These are phyloP conservation scores for Avahi laniger DNA, from an alignment of 2,797 vertebrate genomes.

Conservation along the genomic window DNA sequence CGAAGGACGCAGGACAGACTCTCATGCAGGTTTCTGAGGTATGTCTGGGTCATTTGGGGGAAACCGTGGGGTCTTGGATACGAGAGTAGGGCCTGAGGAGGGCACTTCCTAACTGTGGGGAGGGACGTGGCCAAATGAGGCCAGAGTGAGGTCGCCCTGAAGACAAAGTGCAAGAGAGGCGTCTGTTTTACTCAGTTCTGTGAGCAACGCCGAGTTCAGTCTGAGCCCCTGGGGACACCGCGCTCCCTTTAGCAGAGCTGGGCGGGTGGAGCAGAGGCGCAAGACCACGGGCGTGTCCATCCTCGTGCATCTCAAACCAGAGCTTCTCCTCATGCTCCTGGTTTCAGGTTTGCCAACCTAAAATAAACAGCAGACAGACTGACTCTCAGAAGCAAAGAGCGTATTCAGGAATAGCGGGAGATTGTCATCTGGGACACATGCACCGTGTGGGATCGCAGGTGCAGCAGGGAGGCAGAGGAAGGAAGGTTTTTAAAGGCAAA, in stretches of 20 bases:
- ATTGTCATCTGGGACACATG: not conserved
- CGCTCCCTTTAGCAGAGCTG: not conserved
- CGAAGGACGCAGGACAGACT: no score
- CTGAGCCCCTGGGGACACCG: no score
- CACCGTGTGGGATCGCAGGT: no score
- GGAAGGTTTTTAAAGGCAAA: not conserved
- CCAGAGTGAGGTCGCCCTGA: not conserved
- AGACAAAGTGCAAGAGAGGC: not conserved
- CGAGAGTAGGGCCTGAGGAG: not conserved
- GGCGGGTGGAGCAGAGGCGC: rapidly evolving
- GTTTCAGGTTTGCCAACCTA: not conserved
- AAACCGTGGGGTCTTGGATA: not conserved
- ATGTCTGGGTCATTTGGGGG: not conserved
- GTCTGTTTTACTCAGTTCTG: not conserved
- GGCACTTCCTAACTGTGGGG: rapidly evolving
- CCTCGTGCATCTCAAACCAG: not conserved
- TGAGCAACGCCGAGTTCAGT: rapidly evolving
- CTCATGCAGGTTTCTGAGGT: not conserved
- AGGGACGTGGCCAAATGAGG: no score
- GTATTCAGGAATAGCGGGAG: not conserved
- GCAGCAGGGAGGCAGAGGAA: not conserved
- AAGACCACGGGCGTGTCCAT: rapidly evolving
- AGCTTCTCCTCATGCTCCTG: not conserved
- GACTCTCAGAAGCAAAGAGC: not conserved
- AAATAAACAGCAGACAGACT: not conserved